phyloP scores from a whole-genome alignment of 1,140 invertebrate species.

The Kradibia gibbosae region DNA sequence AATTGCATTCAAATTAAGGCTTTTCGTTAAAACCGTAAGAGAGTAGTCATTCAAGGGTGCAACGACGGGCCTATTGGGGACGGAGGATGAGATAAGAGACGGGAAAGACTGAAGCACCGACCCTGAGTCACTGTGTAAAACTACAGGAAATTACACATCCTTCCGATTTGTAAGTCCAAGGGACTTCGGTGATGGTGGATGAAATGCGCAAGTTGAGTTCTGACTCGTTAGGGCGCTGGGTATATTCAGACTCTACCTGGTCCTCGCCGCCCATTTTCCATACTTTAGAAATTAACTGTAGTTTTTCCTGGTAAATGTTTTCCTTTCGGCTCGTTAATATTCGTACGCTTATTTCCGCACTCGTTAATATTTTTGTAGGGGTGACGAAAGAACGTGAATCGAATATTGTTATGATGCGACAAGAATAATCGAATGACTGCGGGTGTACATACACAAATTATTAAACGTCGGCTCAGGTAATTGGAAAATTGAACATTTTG shows the following conservation, averaged over 20 bases:
- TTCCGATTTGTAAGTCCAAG: constrained; percentile 57
- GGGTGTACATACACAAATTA: neutral
- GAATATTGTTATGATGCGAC: constrained; percentile 9
- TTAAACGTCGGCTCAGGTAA: neutral
- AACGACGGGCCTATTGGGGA: neutral
- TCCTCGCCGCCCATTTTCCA: neutral
- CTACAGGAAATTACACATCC: constrained; percentile 66
- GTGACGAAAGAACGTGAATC: constrained; percentile 32
- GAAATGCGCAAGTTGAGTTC: neutral
- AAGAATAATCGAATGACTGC: neutral
- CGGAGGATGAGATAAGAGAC: neutral
- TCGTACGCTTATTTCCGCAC: constrained; percentile 22
- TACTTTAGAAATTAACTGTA: constrained; percentile 31
- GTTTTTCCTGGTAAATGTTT: constrained; percentile 22
- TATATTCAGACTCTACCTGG: neutral
- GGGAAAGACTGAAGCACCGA: neutral
- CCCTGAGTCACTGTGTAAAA: constrained; percentile 4
- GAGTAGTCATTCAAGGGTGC: neutral
- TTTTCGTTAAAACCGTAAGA: constrained; percentile 27
- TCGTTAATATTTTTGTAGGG: constrained; percentile 45
- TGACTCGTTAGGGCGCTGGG: constrained; percentile 22
- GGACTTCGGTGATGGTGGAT: neutral
- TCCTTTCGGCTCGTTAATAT: neutral
- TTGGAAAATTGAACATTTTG: constrained; percentile 6
- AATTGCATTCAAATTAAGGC: constrained; percentile 31